Evolutionary conservation across 1,140 invertebrate genomes (phyloP), one percentile per base, ranked within the genome.

Genomic region (Drosophila pallidifrons): DNA sequence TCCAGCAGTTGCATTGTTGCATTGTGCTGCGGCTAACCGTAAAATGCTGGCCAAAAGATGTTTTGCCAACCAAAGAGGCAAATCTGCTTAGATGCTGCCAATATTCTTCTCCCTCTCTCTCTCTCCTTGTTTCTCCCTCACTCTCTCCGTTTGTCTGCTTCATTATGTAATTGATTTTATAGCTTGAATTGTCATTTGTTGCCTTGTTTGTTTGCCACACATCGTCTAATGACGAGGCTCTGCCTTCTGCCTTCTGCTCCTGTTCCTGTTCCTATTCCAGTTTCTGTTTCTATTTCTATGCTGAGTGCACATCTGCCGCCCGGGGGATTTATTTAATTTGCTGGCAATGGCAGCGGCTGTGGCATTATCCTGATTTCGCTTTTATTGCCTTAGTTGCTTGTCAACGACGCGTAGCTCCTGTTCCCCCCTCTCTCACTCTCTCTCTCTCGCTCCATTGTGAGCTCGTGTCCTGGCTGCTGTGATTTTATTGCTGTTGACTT

Each of bases 81-180:
- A 32, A 46, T 47, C 59, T 46, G 25, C 43, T 45, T 7, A 57
- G 13, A 32, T 0, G 3, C 3, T 25, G 20, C 3, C 20, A 20
- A 20, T 20, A 20, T 20, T 20, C 20, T 20, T 20, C 20, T 20
- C 35, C 1, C n/a, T 20, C 15, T 28, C 67, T n/a, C n/a, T 57
- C 30, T 46, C 25, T 5, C 1, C 25, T 11, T 32, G 46, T n/a
- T 11, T 16, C 43, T n/a, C 5, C 47, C 15, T 10, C 15, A 35
- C 11, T 35, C 47, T 16, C 16, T 47, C 15, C 54, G 10, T 41
- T 15, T 25, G 46, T 51, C 28, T 58, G 47, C 20, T 58, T 77
- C 70, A 77, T 77, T 77, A 77, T 77, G 75, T 77, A 77, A 77
- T 77, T 77, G 75, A 77, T 77, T 77, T 77, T 74, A 73, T 77